These are phyloP conservation scores for Danaus chrysippus DNA, from an alignment of 2,888 invertebrate genomes.

Conservation along the genomic window DNA sequence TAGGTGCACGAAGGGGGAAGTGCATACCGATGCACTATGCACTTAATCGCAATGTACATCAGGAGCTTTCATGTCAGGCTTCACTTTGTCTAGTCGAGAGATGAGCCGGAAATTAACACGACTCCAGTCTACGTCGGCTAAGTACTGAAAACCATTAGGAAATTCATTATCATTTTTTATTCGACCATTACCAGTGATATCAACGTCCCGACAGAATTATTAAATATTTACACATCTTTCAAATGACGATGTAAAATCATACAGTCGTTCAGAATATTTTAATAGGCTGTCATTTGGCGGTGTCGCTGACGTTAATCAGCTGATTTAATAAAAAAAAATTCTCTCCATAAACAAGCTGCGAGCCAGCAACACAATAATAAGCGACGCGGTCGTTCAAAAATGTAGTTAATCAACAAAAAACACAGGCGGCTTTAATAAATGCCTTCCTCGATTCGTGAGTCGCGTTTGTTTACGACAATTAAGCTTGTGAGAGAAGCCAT, in stretches of 20 bases:
- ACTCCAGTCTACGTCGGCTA: slow-evolving; percentile 13
- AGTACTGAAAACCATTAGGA: slow-evolving; percentile 2
- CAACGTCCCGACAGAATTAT: neutral
- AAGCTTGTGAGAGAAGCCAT: slow-evolving; percentile 38
- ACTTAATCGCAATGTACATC: slow-evolving; percentile 31
- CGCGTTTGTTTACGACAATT: slow-evolving; percentile 46
- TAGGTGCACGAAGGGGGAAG: slow-evolving; percentile 11
- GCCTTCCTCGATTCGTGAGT: slow-evolving; percentile 50
- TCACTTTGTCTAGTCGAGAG: slow-evolving; percentile 33
- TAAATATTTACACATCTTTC: neutral
- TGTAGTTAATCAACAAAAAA: slow-evolving; percentile 42
- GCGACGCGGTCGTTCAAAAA: slow-evolving; percentile 18
- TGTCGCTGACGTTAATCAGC: slow-evolving; percentile 1
- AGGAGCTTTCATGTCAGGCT: slow-evolving; percentile 33
- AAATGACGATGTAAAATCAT: neutral
- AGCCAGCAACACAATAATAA: slow-evolving; percentile 35
- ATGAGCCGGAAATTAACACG: slow-evolving; percentile 29
- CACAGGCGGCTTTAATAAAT: slow-evolving; percentile 48
- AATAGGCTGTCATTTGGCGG: slow-evolving; percentile 3
- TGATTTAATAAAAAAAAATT: slow-evolving; percentile 3
- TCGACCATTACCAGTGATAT: no score
- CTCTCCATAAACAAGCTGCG: slow-evolving; percentile 18
- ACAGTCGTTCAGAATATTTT: neutral
- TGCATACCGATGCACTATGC: slow-evolving; percentile 11
- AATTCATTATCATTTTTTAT: neutral